A percentile compares a stretch with the other conserved stretches of the same genome.
Conservation (phyloP, 2,797 vertebrate genomes). For the Gephyroberyx darwinii region DNA sequence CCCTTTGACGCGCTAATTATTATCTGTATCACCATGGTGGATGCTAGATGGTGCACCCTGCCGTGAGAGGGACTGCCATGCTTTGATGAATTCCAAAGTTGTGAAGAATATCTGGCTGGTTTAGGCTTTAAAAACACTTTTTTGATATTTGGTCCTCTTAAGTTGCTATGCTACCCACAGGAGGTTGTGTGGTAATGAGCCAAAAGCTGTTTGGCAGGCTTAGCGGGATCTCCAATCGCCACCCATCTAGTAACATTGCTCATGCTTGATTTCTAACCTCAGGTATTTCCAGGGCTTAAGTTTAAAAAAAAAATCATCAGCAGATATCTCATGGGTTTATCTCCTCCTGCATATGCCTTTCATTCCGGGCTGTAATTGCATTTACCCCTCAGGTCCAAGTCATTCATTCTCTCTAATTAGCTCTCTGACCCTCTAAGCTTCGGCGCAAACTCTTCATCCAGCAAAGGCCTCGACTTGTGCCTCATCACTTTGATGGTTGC, state of each 20-base stretch:
- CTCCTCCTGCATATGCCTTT: slow-evolving; percentile 48
- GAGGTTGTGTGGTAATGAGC: slow-evolving; percentile 31
- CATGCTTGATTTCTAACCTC: slow-evolving; percentile 41
- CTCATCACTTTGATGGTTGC: slow-evolving; percentile 59
- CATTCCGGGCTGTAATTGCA: slow-evolving; percentile 67
- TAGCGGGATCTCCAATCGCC: slow-evolving; percentile 16
- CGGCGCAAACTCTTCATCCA: slow-evolving; percentile 65
- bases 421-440: slow-evolving; percentile 69
- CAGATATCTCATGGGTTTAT: slow-evolving; percentile 51
- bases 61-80: neutral
- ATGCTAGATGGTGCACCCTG: neutral
- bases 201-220: slow-evolving; percentile 27
- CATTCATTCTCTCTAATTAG: slow-evolving; percentile 75
- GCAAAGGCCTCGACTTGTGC: slow-evolving; percentile 56
- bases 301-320: slow-evolving; percentile 49
- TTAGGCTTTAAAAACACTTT: neutral
- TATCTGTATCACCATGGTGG: neutral
- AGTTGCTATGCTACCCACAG: neutral
- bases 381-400: slow-evolving; percentile 59
- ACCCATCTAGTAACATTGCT: slow-evolving; percentile 10
- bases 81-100: neutral
- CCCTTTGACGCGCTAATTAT: slow-evolving; percentile 18
- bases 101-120: neutral
- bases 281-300: slow-evolving; percentile 39
- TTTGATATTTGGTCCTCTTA: neutral